These are phyloP conservation scores for Cheirogaleus medius DNA, from an alignment of 2,113 vertebrate genomes.

Conservation along the genomic window DNA sequence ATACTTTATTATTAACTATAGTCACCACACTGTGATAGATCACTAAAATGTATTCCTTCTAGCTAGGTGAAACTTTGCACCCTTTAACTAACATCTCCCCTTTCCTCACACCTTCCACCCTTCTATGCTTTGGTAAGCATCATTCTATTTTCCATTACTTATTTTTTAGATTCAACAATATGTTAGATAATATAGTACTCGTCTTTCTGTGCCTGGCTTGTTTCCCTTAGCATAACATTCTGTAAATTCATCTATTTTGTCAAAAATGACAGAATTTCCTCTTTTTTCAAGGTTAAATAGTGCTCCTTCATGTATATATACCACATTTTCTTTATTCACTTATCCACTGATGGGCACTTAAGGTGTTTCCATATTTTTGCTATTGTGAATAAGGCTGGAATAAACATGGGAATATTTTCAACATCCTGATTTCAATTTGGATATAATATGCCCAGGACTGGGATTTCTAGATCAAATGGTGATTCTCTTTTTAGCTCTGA, in stretches of 20 bases:
- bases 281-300: neutral
- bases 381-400: neutral
- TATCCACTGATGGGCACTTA: neutral
- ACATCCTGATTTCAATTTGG: neutral
- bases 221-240: neutral
- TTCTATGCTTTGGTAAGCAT: neutral
- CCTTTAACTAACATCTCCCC: neutral
- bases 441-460: neutral
- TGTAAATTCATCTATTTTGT: too few relatives aligned
- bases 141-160: neutral
- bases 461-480: neutral
- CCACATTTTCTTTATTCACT: neutral
- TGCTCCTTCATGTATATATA: neutral
- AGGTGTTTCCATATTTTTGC: neutral
- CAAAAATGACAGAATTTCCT: neutral
- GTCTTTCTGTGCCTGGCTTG: neutral
- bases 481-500: neutral
- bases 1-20: neutral
- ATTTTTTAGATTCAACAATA: neutral
- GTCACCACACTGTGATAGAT: neutral
- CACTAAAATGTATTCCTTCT: neutral
- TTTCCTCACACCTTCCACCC: neutral
- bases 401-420: neutral
- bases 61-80: neutral
- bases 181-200: neutral